These are phyloP conservation scores for Euplexia lucipara DNA, from an alignment of 2,888 invertebrate genomes.

Conservation along the genomic window DNA sequence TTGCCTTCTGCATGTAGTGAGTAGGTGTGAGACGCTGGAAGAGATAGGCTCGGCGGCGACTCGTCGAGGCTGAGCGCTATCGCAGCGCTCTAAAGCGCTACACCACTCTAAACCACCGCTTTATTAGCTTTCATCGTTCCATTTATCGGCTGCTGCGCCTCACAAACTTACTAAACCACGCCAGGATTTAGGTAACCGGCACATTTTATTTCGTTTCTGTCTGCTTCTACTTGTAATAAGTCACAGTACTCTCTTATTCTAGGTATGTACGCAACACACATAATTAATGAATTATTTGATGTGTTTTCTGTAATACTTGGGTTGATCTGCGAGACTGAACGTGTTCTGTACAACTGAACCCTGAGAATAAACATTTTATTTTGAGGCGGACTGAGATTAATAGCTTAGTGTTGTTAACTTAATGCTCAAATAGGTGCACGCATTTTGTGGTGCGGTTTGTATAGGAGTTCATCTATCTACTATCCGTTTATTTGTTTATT, in stretches of 20 bases:
- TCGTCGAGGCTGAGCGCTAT: conserved; percentile 21
- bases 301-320: no score
- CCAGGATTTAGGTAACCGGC: conserved; percentile 9
- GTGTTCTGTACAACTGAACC: no score
- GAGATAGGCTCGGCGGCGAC: conserved; percentile 19
- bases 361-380: no score
- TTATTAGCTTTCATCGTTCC: conserved; percentile 50
- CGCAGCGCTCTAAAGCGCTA: conserved; percentile 15
- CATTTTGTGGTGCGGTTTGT: no score
- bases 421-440: no score
- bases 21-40: background rate
- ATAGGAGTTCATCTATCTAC: no score
- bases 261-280: background rate
- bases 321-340: no score
- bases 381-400: no score
- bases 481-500: no score
- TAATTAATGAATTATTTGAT: no score
- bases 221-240: background rate
- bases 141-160: conserved; percentile 35
- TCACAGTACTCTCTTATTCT: background rate
- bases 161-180: conserved; percentile 23
- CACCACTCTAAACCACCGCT: conserved; percentile 25
- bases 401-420: no score
- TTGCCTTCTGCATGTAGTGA: conserved; percentile 14
- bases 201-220: conserved; percentile 5